These are phyloP conservation scores for Gymnocephalus cernua DNA, from an alignment of 2,113 vertebrate species.

Conservation along the genomic window DNA sequence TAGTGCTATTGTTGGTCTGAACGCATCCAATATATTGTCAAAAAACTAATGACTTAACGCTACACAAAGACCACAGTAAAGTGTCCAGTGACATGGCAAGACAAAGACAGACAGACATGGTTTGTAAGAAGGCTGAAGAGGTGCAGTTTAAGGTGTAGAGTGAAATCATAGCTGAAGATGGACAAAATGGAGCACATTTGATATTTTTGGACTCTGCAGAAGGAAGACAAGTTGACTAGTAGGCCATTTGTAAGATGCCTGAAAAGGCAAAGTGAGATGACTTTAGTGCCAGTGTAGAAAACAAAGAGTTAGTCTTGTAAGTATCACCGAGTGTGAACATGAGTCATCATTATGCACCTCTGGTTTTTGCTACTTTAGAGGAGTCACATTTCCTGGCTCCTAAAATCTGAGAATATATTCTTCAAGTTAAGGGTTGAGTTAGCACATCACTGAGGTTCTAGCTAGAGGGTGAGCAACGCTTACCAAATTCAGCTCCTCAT, in stretches of 20 bases:
- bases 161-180: neutral
- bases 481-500: conserved; percentile 99
- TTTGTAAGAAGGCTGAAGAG: conserved; percentile 21
- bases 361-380: neutral
- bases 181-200: neutral
- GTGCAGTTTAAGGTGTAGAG: conserved; percentile 9
- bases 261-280: neutral
- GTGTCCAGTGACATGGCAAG: neutral
- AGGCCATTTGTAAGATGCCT: conserved; percentile 28
- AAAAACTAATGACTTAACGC: neutral
- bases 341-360: conserved; percentile 62
- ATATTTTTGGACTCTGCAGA: neutral
- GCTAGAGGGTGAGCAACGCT: conserved; percentile 79
- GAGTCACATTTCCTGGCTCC: neutral
- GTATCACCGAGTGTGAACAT: conserved; percentile 3
- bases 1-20: conserved; percentile 8
- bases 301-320: conserved; percentile 43
- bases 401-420: neutral
- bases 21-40: neutral
- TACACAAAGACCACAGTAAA: conserved; percentile 1
- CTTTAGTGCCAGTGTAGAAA: conserved; percentile 21
- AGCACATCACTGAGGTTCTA: conserved; percentile 36
- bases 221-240: conserved; percentile 3
- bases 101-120: conserved; percentile 24
- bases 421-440: neutral